A percentile compares a stretch with the other conserved stretches of the same genome.
These are phyloP conservation scores for Caranx melampygus DNA, from an alignment of 2,113 vertebrate genomes.

Conservation along the genomic window DNA sequence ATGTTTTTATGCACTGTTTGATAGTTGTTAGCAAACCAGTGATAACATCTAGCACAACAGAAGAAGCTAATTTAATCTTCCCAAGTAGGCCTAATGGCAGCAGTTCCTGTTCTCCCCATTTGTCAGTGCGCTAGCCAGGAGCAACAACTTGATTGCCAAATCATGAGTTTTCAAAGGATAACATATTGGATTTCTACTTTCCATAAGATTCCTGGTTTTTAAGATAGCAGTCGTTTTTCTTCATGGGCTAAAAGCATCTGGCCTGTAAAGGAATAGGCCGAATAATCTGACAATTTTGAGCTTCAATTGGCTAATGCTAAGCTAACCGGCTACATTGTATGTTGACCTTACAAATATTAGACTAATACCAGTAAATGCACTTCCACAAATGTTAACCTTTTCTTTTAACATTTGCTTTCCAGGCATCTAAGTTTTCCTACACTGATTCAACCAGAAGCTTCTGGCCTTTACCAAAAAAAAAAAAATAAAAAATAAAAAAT, in stretches of 20 bases:
- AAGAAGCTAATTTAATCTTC: too few relatives aligned
- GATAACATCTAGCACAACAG: too few relatives aligned
- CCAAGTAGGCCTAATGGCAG: too few relatives aligned
- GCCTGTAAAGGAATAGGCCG: background rate
- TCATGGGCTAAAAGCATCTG: background rate
- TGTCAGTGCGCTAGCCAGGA: too few relatives aligned
- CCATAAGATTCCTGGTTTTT: too few relatives aligned
- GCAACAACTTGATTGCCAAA: too few relatives aligned
- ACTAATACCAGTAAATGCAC: background rate
- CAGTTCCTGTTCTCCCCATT: too few relatives aligned
- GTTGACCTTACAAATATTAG: background rate
- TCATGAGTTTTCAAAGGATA: too few relatives aligned
- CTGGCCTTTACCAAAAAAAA: constrained; percentile 16
- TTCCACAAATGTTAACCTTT: background rate
- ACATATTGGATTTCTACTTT: too few relatives aligned
- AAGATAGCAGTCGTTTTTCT: too few relatives aligned
- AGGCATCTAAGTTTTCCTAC: background rate
- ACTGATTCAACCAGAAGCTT: constrained; percentile 33
- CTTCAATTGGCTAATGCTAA: background rate
- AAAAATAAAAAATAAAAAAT: background rate
- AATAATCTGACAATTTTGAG: background rate
- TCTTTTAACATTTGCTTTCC: background rate
- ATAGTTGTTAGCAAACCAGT: too few relatives aligned
- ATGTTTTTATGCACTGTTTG: too few relatives aligned
- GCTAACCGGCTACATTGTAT: background rate